phyloP scores from a whole-genome alignment of 1,140 invertebrate genomes.

The Pogonus chalceus region DNA sequence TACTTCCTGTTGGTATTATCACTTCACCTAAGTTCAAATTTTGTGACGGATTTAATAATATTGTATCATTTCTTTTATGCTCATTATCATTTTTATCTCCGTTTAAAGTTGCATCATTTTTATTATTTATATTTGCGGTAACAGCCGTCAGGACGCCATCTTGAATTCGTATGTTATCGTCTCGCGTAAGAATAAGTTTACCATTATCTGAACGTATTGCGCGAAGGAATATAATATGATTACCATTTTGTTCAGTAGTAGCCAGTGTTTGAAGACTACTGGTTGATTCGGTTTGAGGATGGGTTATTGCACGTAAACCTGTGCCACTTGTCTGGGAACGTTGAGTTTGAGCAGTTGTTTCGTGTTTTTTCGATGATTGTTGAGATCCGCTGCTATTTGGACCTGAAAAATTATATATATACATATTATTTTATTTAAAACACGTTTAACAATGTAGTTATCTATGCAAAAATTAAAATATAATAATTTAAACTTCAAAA shows the following conservation, averaged over 20 bases:
- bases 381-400: neutral
- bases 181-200: neutral
- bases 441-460: too few species aligned
- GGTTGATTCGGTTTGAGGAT: neutral
- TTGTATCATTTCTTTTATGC: too few species aligned
- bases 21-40: too few species aligned
- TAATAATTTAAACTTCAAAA: too few species aligned
- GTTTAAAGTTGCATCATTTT: neutral
- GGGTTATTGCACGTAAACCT: neutral
- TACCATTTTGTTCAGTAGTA: neutral
- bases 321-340: neutral
- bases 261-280: neutral
- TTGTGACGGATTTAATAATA: too few species aligned
- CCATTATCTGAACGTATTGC: neutral
- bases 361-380: constrained; percentile 1
- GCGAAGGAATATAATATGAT: neutral
- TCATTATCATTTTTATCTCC: neutral
- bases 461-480: too few species aligned
- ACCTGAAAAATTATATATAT: constrained; percentile 1
- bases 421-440: too few species aligned
- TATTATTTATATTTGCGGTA: neutral
- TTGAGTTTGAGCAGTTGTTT: neutral
- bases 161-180: neutral
- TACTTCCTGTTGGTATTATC: too few species aligned
- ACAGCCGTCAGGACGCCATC: neutral